phyloP scores from a whole-genome alignment of 2,797 vertebrate genomes.

The Acrocephalus scirpaceus region DNA sequence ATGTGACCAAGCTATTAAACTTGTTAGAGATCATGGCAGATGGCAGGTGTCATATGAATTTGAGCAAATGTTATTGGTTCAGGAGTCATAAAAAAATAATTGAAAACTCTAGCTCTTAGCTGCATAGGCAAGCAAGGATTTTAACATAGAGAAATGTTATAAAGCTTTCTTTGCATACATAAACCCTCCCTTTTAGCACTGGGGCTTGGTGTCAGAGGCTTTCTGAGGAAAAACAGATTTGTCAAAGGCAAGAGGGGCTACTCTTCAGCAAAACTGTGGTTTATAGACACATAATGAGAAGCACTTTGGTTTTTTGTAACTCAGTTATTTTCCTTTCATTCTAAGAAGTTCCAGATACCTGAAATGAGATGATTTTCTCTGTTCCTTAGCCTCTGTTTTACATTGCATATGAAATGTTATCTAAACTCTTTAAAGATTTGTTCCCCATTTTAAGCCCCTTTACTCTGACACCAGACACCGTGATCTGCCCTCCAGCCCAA shows the following conservation, averaged over 20 bases:
- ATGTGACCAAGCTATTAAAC: background rate
- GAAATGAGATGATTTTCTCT: background rate
- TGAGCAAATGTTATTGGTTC: background rate
- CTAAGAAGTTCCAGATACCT: constrained; percentile 1
- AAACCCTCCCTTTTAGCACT: background rate
- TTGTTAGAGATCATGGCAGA: background rate
- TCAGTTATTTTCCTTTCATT: background rate
- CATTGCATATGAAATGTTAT: background rate
- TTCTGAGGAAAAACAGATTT: background rate
- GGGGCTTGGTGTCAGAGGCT: background rate
- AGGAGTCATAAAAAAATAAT: background rate
- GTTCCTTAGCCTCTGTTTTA: background rate
- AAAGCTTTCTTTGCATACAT: background rate
- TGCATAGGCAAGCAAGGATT: background rate
- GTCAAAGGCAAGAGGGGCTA: background rate
- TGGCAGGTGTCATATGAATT: background rate
- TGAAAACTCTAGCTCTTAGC: background rate
- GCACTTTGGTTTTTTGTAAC: background rate
- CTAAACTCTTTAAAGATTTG: background rate
- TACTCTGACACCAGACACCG: background rate
- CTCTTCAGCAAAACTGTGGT: background rate
- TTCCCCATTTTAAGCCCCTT: background rate
- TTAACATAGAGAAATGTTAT: background rate
- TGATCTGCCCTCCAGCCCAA: background rate
- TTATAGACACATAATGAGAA: background rate